A percentile compares a stretch with the other conserved stretches of the same genome.
Conservation (phyloP, 2,797 vertebrate species). For the Gallinago nigripennis region DNA sequence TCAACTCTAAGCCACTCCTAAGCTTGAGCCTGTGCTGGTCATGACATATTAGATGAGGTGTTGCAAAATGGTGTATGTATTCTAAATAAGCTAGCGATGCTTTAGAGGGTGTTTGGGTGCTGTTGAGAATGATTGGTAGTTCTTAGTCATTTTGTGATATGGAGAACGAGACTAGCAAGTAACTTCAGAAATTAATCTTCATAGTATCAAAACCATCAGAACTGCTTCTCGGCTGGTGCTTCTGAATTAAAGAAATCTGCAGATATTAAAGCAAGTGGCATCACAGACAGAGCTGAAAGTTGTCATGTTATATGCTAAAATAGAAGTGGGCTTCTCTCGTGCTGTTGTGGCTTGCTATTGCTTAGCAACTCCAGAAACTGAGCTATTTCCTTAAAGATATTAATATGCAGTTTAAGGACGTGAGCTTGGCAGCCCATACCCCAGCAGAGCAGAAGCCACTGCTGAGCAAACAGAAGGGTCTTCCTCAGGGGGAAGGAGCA, state of each 20-base stretch:
- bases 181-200: background rate
- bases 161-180: background rate
- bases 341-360: accelerated
- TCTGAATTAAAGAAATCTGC: accelerated
- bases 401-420: background rate
- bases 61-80: background rate
- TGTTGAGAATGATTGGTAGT: background rate
- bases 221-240: background rate
- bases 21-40: background rate
- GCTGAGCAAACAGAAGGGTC: background rate
- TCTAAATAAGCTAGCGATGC: background rate
- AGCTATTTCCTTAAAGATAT: background rate
- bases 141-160: background rate
- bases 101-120: background rate
- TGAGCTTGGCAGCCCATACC: background rate
- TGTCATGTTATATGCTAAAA: background rate
- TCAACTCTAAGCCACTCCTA: background rate
- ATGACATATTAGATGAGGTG: background rate
- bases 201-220: background rate
- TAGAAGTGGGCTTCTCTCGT: accelerated
- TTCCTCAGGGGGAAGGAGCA: background rate
- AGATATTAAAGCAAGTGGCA: background rate
- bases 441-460: background rate
- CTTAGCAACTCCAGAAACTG: background rate
- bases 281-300: background rate